Evolutionary conservation across 2,888 invertebrate species (phyloP).

Genomic region (Coelopa pilipes): DNA sequence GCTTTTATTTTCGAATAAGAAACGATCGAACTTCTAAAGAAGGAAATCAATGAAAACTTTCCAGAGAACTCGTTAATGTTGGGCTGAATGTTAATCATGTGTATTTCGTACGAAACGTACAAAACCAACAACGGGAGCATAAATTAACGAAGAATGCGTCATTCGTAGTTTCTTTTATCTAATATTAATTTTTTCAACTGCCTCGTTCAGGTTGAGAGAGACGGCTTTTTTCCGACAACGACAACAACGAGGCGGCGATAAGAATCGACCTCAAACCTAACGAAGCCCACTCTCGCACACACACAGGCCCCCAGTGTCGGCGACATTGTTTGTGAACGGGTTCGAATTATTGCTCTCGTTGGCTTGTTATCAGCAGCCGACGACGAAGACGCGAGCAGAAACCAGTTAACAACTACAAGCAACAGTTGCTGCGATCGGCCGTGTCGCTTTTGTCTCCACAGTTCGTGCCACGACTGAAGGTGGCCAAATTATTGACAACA

Average conservation of each 20-base stretch:
- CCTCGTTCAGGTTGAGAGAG: not conserved
- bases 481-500: not conserved
- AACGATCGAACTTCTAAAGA: not conserved
- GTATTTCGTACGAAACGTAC: not conserved
- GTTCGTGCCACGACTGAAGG: not conserved
- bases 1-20: not conserved
- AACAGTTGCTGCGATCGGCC: not conserved
- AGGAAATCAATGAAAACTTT: not conserved
- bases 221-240: not conserved
- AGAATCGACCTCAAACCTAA: conserved; percentile 32
- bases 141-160: conserved; percentile 1
- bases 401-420: conserved; percentile 5
- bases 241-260: conserved; percentile 3
- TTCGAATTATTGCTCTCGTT: no score
- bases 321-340: not conserved
- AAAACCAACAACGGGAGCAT: not conserved
- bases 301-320: not conserved
- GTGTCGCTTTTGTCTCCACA: not conserved
- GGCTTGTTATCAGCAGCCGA: not conserved
- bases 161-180: conserved; percentile 20
- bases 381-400: not conserved
- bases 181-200: conserved; percentile 13
- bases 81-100: not conserved
- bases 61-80: not conserved
- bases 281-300: not conserved